These are phyloP conservation scores for Squalus acanthias DNA, from an alignment of 2,797 vertebrate species.

Conservation along the genomic window DNA sequence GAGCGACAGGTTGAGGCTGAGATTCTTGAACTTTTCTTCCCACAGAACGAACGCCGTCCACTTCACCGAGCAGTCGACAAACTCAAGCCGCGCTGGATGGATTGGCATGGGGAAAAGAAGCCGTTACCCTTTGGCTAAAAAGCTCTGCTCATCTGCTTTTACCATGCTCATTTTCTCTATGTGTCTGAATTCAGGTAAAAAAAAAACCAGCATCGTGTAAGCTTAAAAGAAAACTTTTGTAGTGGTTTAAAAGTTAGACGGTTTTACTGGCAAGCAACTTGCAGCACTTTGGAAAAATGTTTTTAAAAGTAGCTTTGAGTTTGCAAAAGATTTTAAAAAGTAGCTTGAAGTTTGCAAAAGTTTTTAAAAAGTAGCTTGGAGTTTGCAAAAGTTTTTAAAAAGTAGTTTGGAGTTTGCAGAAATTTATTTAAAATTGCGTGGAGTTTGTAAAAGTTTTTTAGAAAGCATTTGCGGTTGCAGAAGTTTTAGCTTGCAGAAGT, in stretches of 20 bases:
- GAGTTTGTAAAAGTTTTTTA: too few relatives aligned
- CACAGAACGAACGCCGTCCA: slow-evolving; percentile 48
- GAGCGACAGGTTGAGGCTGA: slow-evolving; percentile 7
- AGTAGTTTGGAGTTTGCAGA: not conserved
- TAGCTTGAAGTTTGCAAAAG: not conserved
- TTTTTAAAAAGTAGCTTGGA: not conserved
- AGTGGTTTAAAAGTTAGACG: not conserved
- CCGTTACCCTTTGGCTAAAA: slow-evolving; percentile 68
- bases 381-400: not conserved
- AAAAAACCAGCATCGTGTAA: not conserved
- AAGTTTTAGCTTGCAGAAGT: not conserved
- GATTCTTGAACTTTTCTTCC: slow-evolving; percentile 14
- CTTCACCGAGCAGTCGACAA: slow-evolving; percentile 61
- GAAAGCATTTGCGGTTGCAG: not conserved
- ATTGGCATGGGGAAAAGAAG: slow-evolving; percentile 78
- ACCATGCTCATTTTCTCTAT: slow-evolving; percentile 64
- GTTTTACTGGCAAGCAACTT: not conserved
- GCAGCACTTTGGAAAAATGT: not conserved
- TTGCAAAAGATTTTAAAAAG: not conserved
- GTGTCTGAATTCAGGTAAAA: slow-evolving; percentile 68
- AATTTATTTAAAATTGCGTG: too few relatives aligned
- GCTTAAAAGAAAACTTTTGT: not conserved
- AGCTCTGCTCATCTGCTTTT: slow-evolving; percentile 66
- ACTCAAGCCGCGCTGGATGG: slow-evolving; percentile 74
- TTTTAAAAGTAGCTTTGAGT: not conserved